Evolutionary conservation across 2,888 invertebrate genomes (phyloP), one percentile per base, ranked within the genome.

Genomic region (Drosophila paramelanica): DNA sequence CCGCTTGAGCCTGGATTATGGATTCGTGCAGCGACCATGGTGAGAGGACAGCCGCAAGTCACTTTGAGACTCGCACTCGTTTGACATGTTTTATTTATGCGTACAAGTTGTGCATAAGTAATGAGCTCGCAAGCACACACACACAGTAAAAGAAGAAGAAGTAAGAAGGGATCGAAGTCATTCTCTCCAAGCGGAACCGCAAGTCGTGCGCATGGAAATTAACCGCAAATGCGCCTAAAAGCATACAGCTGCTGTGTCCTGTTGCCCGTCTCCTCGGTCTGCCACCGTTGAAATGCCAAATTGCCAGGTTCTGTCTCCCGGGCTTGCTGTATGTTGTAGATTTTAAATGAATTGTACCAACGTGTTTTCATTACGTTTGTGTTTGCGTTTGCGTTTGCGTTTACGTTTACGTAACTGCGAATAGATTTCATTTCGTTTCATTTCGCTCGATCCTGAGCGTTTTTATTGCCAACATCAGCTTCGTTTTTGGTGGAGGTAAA

Each of bases 61-160:
- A 66, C 43, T 70, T 68, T 70, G 76, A 43, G 76, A 43, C 45
- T 75, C 49, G 53, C 62, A 79, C 62, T 80, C 67, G 71, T 69
- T 83, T 83, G 79, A 71, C 89, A 89, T 88, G 87, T 85, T 78
- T 89, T 89, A 88, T 89, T 88, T 85, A 90, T 90, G 89, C 83
- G 75, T 77, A 85, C 88, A 89, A 81, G 79, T 78, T 90, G 88
- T 85, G 89, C 88, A 90, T 88, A 85, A 81, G 67, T 74, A 89
- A 89, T 89, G 79, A 53, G 75, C 52, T 60, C 47, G 14, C 33
- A 33, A 47, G 52, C 64, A 33, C 36, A 17, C 17, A 17, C 17
- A 17, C 17, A 10, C 31, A 8, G 31, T 8, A 3, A n/a, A 39
- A 31, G 49, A 17, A 17, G 17, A 17, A 17, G 17, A 0, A 17